phyloP scores from a whole-genome alignment of 2,888 invertebrate genomes.

The Microplitis manilae region DNA sequence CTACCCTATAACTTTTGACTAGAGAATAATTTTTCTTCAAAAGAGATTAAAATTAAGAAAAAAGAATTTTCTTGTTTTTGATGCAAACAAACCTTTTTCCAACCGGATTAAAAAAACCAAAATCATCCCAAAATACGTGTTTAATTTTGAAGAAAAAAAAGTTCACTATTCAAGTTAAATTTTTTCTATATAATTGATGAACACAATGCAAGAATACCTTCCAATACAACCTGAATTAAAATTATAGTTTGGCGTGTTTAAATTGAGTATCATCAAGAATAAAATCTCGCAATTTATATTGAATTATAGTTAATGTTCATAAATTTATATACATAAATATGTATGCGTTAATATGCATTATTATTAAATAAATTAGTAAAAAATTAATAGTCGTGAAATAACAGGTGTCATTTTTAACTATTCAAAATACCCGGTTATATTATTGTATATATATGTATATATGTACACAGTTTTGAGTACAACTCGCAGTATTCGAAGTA shows the following conservation, averaged over 20 bases:
- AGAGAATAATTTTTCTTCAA: too few species aligned
- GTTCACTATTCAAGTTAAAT: too few species aligned
- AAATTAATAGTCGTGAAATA: not conserved
- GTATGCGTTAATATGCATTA: not conserved
- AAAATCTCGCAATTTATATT: not conserved
- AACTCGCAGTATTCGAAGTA: conserved; percentile 26
- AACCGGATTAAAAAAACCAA: too few species aligned
- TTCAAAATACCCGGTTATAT: not conserved
- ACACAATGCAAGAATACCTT: not conserved
- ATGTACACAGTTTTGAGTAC: not conserved
- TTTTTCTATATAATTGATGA: not conserved
- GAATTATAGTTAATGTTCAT: not conserved
- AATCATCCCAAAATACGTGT: too few species aligned
- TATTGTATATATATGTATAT: not conserved
- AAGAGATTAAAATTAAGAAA: too few species aligned
- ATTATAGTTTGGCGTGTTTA: not conserved
- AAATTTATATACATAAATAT: not conserved
- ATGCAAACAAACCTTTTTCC: too few species aligned
- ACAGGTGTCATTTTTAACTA: not conserved
- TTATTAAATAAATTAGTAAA: not conserved
- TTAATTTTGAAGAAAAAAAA: too few species aligned
- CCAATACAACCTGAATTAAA: not conserved
- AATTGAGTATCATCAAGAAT: not conserved
- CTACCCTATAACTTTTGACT: too few species aligned
- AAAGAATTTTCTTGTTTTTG: too few species aligned